These are phyloP conservation scores for Muschampia plurimacula DNA, from an alignment of 2,888 invertebrate genomes.

Conservation along the genomic window DNA sequence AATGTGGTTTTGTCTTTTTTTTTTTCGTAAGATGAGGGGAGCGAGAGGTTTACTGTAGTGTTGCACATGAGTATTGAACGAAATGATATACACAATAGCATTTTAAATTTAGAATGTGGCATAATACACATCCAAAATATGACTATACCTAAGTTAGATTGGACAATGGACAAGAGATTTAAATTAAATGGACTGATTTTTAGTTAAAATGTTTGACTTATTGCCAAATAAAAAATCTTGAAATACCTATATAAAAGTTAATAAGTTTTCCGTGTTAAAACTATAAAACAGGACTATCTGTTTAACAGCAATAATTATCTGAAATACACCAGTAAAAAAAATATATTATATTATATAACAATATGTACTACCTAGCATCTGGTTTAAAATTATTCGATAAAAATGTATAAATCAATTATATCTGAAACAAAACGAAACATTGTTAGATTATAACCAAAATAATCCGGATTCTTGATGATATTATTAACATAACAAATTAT, in stretches of 20 bases:
- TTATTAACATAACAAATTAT: conserved; percentile 30
- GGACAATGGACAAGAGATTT: conserved; percentile 82
- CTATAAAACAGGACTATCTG: conserved; percentile 79
- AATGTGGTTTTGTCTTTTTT: too few relatives aligned
- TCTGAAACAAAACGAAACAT: conserved; percentile 22
- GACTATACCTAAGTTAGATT: conserved; percentile 82
- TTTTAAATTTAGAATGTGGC: conserved; percentile 78
- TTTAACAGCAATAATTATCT: conserved; percentile 83
- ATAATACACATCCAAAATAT: conserved; percentile 85
- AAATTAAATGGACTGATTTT: conserved; percentile 75
- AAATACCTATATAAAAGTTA: conserved; percentile 70
- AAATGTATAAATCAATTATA: conserved; percentile 40
- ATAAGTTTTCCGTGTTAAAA: conserved; percentile 68
- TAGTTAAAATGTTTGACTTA: conserved; percentile 52
- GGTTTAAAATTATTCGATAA: conserved; percentile 51
- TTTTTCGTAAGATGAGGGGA: too few relatives aligned
- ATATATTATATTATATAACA: conserved; percentile 79
- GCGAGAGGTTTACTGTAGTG: too few relatives aligned
- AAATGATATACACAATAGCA: too few relatives aligned
- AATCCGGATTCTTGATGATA: conserved; percentile 36
- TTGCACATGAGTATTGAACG: too few relatives aligned
- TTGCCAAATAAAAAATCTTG: conserved; percentile 61
- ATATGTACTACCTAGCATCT: conserved; percentile 68
- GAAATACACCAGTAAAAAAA: conserved; percentile 83
- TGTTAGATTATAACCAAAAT: conserved; percentile 32